Evolutionary conservation across 2,113 vertebrate genomes (phyloP).

Genomic region (Glareola pratincola): DNA sequence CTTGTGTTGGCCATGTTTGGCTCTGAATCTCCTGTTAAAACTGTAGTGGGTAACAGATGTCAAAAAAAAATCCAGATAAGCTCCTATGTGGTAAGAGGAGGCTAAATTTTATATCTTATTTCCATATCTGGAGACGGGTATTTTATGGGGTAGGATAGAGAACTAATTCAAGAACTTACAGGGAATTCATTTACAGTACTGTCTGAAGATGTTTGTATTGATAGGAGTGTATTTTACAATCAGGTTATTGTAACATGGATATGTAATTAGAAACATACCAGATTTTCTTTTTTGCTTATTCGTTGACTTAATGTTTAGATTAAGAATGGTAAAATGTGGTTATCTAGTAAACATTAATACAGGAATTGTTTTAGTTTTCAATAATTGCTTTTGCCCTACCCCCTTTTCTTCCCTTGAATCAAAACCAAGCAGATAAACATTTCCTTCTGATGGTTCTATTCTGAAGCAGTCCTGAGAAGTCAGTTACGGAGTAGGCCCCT

Average conservation of each 20-base stretch:
- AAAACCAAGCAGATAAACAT: not conserved
- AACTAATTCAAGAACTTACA: not conserved
- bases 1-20: not conserved
- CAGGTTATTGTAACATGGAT: not conserved
- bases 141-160: not conserved
- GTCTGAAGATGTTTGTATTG: not conserved
- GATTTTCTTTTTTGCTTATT: not conserved
- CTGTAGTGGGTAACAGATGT: not conserved
- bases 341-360: not conserved
- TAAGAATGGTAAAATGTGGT: not conserved
- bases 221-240: not conserved
- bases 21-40: not conserved
- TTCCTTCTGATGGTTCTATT: not conserved
- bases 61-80: not conserved
- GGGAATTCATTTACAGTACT: not conserved
- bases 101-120: not conserved
- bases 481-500: not conserved
- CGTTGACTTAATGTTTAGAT: not conserved
- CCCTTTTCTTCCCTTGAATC: not conserved
- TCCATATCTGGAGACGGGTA: not conserved
- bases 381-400: not conserved
- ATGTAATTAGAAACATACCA: not conserved
- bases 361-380: not conserved
- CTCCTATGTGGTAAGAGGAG: not conserved
- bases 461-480: not conserved